Evolutionary conservation across 1,140 invertebrate genomes (phyloP).

Genomic region (Papilio dardanus): DNA sequence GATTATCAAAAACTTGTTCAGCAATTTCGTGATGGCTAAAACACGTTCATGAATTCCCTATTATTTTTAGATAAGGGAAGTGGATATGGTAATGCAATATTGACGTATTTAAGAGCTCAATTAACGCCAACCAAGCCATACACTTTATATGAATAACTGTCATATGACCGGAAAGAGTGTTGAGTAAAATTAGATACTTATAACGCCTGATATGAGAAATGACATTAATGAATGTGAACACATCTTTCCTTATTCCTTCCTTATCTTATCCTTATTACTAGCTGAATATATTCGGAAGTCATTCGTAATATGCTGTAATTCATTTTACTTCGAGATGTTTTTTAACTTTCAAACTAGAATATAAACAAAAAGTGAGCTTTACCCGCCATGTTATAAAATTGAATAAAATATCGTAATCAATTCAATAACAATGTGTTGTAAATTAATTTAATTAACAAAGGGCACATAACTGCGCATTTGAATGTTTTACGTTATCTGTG

Average conservation of each 20-base stretch:
- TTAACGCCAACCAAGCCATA: neutral
- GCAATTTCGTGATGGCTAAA: too few relatives aligned
- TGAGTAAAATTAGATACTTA: slow-evolving; percentile 2
- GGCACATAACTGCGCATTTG: slow-evolving; percentile 9
- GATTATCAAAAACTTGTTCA: too few relatives aligned
- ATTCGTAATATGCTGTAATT: too few relatives aligned
- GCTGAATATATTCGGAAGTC: neutral
- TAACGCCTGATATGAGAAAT: neutral
- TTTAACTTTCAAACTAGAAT: too few relatives aligned
- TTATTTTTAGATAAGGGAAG: neutral
- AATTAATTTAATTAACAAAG: slow-evolving; percentile 8
- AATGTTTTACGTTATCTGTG: slow-evolving; percentile 25
- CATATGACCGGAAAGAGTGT: slow-evolving; percentile 13
- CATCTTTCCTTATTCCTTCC: neutral
- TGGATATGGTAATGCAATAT: neutral
- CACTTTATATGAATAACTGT: slow-evolving; percentile 1
- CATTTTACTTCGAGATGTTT: too few relatives aligned
- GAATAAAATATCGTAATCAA: too few relatives aligned
- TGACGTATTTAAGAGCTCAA: neutral
- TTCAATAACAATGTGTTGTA: neutral
- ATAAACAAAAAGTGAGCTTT: neutral
- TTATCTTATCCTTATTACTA: neutral
- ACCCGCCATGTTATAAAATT: too few relatives aligned
- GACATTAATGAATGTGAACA: neutral
- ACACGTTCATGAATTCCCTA: neutral